Evolutionary conservation across 1,140 invertebrate genomes (phyloP), one percentile per base, ranked within the genome.

Genomic region (Temnothorax curvispinosus): DNA sequence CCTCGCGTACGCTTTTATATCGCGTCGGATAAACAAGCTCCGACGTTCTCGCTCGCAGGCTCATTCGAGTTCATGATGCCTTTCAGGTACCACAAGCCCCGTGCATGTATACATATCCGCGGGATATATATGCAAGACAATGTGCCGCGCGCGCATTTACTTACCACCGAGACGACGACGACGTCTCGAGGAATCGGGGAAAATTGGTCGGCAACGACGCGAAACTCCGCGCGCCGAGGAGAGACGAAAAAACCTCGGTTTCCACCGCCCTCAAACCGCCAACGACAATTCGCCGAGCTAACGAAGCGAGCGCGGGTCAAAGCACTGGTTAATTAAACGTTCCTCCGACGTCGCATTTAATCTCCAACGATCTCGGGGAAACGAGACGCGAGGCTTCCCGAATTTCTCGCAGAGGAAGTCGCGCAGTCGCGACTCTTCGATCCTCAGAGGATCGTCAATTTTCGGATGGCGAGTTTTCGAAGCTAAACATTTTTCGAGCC

Each of bases 251-350:
- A 60, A 60, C 21, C 27, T 75, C 11, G 27, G 21, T 58, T 18
- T 4, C 11, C 6, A 54, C 15, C 18, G 1, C 11, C 13, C 62
- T 35, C 44, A 41, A 71, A 69, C 62, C 13, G 32, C 67, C 60
- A 44, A 44, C 18, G 64, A 81, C 50, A 72, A 81, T 81, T 81
- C 78, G 21, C 65, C 38, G 35, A 56, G 50, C 13, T 71, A 72
- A 81, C 78, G 65, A 72, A 81, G 50, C 78, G 65, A 27, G 60
- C 32, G 32, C 44, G 32, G 41, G 21, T 72, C 50, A 52, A 47
- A 72, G 78, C 65, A 44, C 50, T n/a, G 65, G 47, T 56, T 81
- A 81, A 81, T 81, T 81, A 81, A 81, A 81, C 65, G 65, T 44
- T 81, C 21, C 50, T 56, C 35, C 65, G 13, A 81, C 65, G 38